These are phyloP conservation scores for Furnarius figulus DNA, from an alignment of 2,113 vertebrate genomes.

Conservation along the genomic window DNA sequence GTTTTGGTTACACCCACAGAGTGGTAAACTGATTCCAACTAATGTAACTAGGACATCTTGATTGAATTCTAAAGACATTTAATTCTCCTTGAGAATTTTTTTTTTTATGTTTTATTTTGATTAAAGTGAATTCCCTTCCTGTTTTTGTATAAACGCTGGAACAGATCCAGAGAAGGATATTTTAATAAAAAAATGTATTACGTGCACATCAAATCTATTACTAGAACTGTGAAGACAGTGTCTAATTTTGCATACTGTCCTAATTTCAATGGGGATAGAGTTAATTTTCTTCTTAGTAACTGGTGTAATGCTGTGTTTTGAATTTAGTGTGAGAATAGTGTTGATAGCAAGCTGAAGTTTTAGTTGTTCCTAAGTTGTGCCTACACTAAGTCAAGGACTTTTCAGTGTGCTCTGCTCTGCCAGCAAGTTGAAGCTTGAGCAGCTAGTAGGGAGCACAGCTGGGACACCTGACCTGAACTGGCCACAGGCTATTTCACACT, in stretches of 20 bases:
- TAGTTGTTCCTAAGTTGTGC: background rate
- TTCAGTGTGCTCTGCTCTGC: background rate
- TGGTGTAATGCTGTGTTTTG: background rate
- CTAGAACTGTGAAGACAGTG: background rate
- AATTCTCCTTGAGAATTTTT: no score
- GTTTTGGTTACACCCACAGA: no score
- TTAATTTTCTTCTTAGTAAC: background rate
- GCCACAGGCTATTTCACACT: background rate
- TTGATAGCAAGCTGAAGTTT: background rate
- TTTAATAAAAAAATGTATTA: no score
- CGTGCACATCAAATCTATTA: no score
- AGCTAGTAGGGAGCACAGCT: background rate
- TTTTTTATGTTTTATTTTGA: no score
- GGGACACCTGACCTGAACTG: background rate
- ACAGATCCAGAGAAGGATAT: no score
- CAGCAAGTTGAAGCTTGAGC: background rate
- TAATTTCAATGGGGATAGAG: background rate
- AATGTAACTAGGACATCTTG: no score
- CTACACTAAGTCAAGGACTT: background rate
- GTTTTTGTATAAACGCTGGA: no score
- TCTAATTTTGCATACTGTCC: background rate
- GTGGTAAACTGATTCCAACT: no score
- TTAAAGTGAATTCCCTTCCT: no score
- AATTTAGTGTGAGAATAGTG: background rate
- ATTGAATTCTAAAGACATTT: no score